phyloP scores from a whole-genome alignment of 2,888 invertebrate genomes.

The Alcis repandata region DNA sequence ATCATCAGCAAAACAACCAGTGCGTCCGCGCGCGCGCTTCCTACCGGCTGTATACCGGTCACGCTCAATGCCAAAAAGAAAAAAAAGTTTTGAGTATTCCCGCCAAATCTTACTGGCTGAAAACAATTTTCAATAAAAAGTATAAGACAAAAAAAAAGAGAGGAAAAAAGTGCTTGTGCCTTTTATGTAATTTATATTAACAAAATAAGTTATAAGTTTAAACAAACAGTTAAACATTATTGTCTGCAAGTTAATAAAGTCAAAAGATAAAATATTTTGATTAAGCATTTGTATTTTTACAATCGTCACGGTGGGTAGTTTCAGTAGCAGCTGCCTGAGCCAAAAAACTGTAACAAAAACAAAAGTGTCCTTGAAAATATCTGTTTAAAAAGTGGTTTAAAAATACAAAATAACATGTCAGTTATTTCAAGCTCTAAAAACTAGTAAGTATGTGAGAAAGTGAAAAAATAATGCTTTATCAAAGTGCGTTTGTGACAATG shows the following conservation, averaged over 20 bases:
- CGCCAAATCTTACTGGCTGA: slow-evolving; percentile 9
- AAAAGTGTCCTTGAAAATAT: slow-evolving; percentile 2
- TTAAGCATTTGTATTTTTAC: too few species aligned
- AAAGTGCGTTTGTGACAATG: slow-evolving; percentile 44
- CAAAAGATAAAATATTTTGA: too few species aligned
- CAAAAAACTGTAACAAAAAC: not conserved
- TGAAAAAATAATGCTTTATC: not conserved
- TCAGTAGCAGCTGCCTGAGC: too few species aligned
- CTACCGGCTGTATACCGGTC: slow-evolving; percentile 43
- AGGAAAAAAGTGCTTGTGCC: not conserved
- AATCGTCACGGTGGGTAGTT: too few species aligned
- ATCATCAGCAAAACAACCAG: slow-evolving; percentile 52
- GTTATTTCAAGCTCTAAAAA: not conserved
- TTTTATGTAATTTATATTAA: too few species aligned
- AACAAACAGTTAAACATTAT: too few species aligned
- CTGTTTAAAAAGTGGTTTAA: too few species aligned
- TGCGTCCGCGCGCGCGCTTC: slow-evolving; percentile 57
- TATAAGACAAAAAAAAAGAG: not conserved
- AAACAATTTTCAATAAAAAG: slow-evolving; percentile 2
- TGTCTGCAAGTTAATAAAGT: too few species aligned
- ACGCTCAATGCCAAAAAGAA: slow-evolving; percentile 16
- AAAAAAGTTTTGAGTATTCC: slow-evolving; percentile 16
- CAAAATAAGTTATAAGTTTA: too few species aligned
- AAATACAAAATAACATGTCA: not conserved
- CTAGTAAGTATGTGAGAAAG: not conserved